Conservation (phyloP, 2,888 invertebrate species). For the Chelonus formosanus region DNA sequence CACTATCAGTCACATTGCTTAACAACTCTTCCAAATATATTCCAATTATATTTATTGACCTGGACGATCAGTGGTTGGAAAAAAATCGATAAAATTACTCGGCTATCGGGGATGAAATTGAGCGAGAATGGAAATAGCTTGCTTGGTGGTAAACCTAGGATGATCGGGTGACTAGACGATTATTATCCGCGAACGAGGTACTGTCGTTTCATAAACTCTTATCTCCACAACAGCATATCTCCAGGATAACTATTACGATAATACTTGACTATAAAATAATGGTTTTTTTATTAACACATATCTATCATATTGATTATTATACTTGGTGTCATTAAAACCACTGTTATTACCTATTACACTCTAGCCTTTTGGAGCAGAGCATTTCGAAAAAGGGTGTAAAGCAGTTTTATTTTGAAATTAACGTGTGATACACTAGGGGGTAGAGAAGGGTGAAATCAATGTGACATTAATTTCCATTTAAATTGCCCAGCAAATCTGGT, state of each 20-base stretch:
- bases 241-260: conserved; percentile 28
- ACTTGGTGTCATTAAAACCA: no score
- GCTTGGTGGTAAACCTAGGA: conserved; percentile 2
- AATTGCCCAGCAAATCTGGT: conserved; percentile 33
- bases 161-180: conserved; percentile 4
- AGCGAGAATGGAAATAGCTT: conserved; percentile 25
- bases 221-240: background rate
- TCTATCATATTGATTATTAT: no score
- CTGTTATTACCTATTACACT: conserved; percentile 28
- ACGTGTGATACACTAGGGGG: conserved; percentile 29
- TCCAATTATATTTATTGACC: conserved; percentile 21
- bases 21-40: background rate
- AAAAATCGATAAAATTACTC: conserved; percentile 24
- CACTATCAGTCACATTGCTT: background rate
- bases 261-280: conserved; percentile 1
- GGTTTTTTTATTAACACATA: no score
- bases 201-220: conserved; percentile 11
- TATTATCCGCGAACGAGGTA: conserved; percentile 1
- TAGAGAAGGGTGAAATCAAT: background rate
- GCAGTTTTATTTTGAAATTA: conserved; percentile 37
- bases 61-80: conserved; percentile 4
- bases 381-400: background rate
- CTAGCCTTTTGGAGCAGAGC: no score
- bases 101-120: conserved; percentile 28
- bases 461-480: conserved; percentile 47